Evolutionary conservation across 2,888 invertebrate genomes (phyloP).

Genomic region (Zaprionus obscuricornis): DNA sequence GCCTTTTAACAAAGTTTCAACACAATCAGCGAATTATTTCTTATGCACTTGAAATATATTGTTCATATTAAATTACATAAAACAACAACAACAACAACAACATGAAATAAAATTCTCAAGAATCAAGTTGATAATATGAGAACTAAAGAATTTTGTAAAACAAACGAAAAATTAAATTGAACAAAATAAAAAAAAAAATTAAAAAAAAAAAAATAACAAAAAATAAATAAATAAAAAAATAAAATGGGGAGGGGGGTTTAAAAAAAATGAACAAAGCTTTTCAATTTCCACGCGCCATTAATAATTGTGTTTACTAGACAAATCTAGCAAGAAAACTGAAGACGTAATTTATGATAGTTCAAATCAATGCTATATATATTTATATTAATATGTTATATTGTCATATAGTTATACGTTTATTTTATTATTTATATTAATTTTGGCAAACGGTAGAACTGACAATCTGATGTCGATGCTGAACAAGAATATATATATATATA

Average conservation of each 20-base stretch:
- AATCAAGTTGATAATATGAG: slow-evolving; percentile 49
- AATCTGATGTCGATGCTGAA: too few relatives aligned
- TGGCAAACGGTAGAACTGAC: too few relatives aligned
- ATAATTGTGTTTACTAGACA: slow-evolving; percentile 30
- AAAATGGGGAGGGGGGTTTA: too few relatives aligned
- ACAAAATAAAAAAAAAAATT: too few relatives aligned
- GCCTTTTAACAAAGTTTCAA: background rate
- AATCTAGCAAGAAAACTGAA: background rate
- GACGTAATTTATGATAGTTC: background rate
- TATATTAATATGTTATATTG: too few relatives aligned
- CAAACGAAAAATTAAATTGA: background rate
- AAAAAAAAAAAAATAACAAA: too few relatives aligned
- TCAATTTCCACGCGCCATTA: slow-evolving; percentile 30
- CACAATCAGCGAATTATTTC: slow-evolving; percentile 37
- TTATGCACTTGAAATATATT: slow-evolving; percentile 33
- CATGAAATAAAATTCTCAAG: slow-evolving; percentile 27
- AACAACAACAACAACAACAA: slow-evolving; percentile 17
- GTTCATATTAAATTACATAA: slow-evolving; percentile 38
- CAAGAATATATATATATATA: too few relatives aligned
- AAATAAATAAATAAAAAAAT: too few relatives aligned
- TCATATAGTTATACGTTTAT: too few relatives aligned
- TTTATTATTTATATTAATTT: too few relatives aligned
- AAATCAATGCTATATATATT: too few relatives aligned
- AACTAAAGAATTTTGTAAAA: slow-evolving; percentile 38
- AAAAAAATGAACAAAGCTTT: slow-evolving; percentile 6